A percentile compares a stretch with the other conserved stretches of the same genome.
These are phyloP conservation scores for Sericinus montela DNA, from an alignment of 2,888 invertebrate species.

Conservation along the genomic window DNA sequence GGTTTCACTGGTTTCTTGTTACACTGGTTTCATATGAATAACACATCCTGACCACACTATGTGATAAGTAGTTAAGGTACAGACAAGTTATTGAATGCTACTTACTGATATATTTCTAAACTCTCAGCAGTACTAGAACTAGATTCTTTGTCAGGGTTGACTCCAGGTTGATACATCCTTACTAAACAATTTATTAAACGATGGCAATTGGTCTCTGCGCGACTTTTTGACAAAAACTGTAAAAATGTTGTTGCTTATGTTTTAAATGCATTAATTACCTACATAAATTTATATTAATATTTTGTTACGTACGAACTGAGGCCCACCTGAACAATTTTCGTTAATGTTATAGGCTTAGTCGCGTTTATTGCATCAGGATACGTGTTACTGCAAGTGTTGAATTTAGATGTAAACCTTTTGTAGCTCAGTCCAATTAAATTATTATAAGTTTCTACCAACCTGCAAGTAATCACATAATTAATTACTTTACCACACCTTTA, in stretches of 20 bases:
- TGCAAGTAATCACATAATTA: conserved; percentile 44
- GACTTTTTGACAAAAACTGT: conserved; percentile 81
- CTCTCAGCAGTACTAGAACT: conserved; percentile 82
- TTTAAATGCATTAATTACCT: too few species aligned
- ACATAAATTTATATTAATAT: too few species aligned
- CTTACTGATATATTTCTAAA: conserved; percentile 85
- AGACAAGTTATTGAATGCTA: not conserved
- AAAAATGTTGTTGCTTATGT: too few species aligned
- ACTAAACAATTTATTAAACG: conserved; percentile 85
- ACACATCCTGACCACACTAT: too few species aligned
- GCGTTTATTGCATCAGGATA: conserved; percentile 85
- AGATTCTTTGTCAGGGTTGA: conserved; percentile 70
- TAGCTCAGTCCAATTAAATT: conserved; percentile 79
- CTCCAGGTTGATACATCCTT: conserved; percentile 81
- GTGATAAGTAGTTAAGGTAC: too few species aligned
- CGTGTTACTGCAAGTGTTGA: conserved; percentile 86
- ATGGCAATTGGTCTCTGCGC: conserved; percentile 84
- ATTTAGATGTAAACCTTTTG: conserved; percentile 75
- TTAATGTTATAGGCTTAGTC: conserved; percentile 84
- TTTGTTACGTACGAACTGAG: too few species aligned
- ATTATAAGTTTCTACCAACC: conserved; percentile 82
- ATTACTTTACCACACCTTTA: too few species aligned
- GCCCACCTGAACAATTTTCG: conserved; percentile 85
- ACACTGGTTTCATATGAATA: too few species aligned
- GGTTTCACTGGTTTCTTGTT: too few species aligned